Percentiles rank a stretch among this genome's conserved stretches.
These are phyloP conservation scores for Poeciliopsis retropinna DNA, from an alignment of 2,113 vertebrate genomes.

Conservation along the genomic window DNA sequence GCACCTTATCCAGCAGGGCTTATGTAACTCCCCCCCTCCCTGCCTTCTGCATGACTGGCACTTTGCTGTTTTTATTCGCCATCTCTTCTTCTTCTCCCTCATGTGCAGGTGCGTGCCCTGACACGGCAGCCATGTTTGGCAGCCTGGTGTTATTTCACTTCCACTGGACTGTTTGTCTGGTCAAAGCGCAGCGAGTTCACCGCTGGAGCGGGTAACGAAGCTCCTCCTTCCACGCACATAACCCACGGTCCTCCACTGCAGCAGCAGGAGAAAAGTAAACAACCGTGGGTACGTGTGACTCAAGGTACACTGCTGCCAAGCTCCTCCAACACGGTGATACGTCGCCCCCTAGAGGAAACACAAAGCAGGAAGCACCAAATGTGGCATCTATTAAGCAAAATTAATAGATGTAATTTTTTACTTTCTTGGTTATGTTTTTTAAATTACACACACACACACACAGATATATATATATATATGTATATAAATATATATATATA, in stretches of 20 bases:
- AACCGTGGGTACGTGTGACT: constrained; percentile 59
- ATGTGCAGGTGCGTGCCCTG: constrained; percentile 16
- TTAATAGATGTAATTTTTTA: neutral
- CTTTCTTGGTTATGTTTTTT: neutral
- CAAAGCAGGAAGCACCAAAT: constrained; percentile 15
- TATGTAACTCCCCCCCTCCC: constrained; percentile 64
- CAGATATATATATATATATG: no score
- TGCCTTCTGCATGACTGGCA: constrained; percentile 32
- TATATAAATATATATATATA: no score
- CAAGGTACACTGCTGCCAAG: constrained; percentile 25
- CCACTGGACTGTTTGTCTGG: constrained; percentile 1
- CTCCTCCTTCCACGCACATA: constrained; percentile 18
- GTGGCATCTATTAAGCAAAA: neutral
- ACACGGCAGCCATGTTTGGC: neutral
- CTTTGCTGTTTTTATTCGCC: constrained; percentile 20
- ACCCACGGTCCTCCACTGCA: constrained; percentile 61
- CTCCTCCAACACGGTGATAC: neutral
- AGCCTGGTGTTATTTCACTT: constrained; percentile 3
- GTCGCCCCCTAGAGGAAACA: constrained; percentile 34
- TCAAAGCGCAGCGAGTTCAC: constrained; percentile 39
- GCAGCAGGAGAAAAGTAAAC: constrained; percentile 71
- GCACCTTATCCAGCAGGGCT: constrained; percentile 64
- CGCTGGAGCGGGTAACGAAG: constrained; percentile 8
- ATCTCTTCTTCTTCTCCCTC: neutral
- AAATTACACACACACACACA: no score